A percentile compares a stretch with the other conserved stretches of the same genome.
Conservation (phyloP, 2,113 vertebrate genomes). For the Salminus brasiliensis region DNA sequence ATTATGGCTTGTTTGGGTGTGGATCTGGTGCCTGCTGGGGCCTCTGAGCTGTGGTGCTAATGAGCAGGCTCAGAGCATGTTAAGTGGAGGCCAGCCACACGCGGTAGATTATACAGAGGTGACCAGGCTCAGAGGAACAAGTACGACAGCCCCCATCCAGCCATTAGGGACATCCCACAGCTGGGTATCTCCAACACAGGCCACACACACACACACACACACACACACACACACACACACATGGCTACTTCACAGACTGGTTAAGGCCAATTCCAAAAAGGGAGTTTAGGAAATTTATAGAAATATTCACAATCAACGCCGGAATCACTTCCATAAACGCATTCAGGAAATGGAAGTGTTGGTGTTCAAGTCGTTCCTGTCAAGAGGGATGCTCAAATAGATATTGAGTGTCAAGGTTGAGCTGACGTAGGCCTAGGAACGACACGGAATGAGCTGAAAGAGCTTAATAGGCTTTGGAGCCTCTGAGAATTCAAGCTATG, state of each 20-base stretch:
- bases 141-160: conserved; percentile 63
- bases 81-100: conserved; percentile 61
- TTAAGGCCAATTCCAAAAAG: no score
- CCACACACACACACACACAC: no score
- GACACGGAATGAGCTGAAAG: neutral
- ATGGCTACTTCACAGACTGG: neutral
- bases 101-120: conserved; percentile 75
- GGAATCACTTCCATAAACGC: neutral
- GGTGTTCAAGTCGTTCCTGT: neutral
- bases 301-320: neutral
- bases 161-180: conserved; percentile 66
- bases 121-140: conserved; percentile 70
- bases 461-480: neutral
- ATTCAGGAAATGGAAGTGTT: neutral
- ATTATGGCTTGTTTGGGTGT: conserved; percentile 70
- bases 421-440: conserved; percentile 2
- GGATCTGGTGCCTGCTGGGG: conserved; percentile 72
- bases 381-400: neutral
- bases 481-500: neutral
- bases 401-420: neutral
- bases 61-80: conserved; percentile 60
- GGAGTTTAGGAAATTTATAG: no score
- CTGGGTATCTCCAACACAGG: conserved; percentile 48
- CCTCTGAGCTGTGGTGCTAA: conserved; percentile 67
- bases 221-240: no score